These are phyloP conservation scores for Okapia johnstoni DNA, from an alignment of 2,113 vertebrate species.

Conservation along the genomic window DNA sequence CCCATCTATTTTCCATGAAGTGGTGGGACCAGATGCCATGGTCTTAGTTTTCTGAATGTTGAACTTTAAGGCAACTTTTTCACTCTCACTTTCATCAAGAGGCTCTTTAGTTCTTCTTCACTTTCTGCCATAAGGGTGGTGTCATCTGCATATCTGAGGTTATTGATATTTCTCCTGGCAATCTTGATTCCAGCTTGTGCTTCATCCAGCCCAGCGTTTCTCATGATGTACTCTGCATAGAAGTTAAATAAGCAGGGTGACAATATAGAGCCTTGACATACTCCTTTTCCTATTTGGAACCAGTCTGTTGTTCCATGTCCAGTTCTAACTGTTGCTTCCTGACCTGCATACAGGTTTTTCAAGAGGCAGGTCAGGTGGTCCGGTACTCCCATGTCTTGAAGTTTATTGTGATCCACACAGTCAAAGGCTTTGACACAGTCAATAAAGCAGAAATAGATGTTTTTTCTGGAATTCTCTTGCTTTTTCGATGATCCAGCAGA, in stretches of 20 bases:
- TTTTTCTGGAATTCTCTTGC: neutral
- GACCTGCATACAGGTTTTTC: neutral
- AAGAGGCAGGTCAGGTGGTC: neutral
- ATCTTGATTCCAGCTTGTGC: neutral
- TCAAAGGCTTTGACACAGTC: neutral
- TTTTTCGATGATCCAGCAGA: neutral
- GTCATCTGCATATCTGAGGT: neutral
- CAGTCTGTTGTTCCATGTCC: neutral
- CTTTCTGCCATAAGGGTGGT: neutral
- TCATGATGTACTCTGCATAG: neutral
- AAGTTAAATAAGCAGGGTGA: neutral
- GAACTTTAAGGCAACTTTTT: neutral
- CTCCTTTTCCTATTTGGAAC: neutral
- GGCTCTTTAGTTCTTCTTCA: neutral
- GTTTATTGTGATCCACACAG: neutral
- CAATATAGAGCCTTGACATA: neutral
- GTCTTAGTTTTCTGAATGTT: neutral
- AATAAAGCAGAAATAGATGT: neutral
- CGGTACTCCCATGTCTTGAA: neutral
- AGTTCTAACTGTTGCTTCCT: neutral
- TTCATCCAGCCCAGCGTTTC: neutral
- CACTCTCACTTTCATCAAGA: neutral
- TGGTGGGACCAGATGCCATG: neutral
- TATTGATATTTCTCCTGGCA: rapidly evolving
- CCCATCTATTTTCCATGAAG: neutral